These are phyloP conservation scores for Puntigrus tetrazona DNA, from an alignment of 2,113 vertebrate genomes.

Conservation along the genomic window DNA sequence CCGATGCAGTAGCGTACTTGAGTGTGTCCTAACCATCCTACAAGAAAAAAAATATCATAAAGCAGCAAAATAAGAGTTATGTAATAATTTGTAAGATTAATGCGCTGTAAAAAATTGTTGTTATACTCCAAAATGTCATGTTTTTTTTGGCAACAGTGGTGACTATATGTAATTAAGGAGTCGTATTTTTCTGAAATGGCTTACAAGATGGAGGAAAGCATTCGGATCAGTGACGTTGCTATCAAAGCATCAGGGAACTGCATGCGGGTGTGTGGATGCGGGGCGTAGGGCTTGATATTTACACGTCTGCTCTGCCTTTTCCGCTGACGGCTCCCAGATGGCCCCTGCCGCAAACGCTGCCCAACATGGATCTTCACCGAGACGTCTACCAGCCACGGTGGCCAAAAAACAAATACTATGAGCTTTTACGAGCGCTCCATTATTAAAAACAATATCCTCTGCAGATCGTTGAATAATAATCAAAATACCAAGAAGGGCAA, in stretches of 20 bases:
- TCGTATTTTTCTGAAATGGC: neutral
- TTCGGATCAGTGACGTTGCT: conserved; percentile 11
- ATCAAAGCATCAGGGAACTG: neutral
- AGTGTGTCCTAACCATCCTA: neutral
- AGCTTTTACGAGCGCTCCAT: conserved; percentile 33
- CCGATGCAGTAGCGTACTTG: neutral
- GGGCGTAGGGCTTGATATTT: conserved; percentile 50
- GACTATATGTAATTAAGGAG: neutral
- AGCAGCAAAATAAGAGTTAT: neutral
- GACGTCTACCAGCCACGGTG: conserved; percentile 15
- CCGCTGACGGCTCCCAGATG: conserved; percentile 47
- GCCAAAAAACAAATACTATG: conserved; percentile 42
- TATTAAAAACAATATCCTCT: conserved; percentile 47
- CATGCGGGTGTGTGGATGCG: conserved; percentile 12
- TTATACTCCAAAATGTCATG: neutral
- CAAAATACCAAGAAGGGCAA: conserved; percentile 42
- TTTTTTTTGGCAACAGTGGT: neutral
- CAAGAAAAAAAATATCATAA: neutral
- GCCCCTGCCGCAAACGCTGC: conserved; percentile 42
- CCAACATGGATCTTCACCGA: conserved; percentile 21
- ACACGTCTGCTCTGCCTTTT: conserved; percentile 47
- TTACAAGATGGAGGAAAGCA: neutral
- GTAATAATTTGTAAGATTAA: neutral
- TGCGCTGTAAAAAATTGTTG: too few species aligned
- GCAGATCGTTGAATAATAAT: conserved; percentile 23